Evolutionary conservation across 2,797 vertebrate species (phyloP).

Genomic region (Semaprochilodus insignis): DNA sequence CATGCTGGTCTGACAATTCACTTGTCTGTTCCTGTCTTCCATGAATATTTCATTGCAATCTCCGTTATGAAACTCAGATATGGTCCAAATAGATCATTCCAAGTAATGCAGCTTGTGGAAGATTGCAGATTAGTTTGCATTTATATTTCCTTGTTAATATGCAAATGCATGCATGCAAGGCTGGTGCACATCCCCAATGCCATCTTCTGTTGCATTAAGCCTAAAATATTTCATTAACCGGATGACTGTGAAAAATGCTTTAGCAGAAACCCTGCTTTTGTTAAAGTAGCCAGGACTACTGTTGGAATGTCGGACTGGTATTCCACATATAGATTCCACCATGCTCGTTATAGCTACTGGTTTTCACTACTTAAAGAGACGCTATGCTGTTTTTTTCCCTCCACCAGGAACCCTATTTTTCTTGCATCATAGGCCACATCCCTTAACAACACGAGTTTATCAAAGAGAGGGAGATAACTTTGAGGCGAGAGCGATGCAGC

Average conservation of each 20-base stretch:
- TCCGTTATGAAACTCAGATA: not conserved
- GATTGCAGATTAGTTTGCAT: constrained; percentile 1
- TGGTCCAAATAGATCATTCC: not conserved
- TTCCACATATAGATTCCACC: not conserved
- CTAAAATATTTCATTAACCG: not conserved
- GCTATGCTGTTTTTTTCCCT: not conserved
- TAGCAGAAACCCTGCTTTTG: not conserved
- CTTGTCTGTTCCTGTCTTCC: not conserved
- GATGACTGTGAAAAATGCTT: not conserved
- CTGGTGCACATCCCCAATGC: not conserved
- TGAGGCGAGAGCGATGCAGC: constrained; percentile 13
- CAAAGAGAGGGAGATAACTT: constrained; percentile 4
- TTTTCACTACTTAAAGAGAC: constrained; percentile 6
- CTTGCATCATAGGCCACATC: constrained; percentile 13
- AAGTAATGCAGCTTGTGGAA: not conserved
- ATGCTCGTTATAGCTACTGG: constrained; percentile 8
- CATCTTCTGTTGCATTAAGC: not conserved
- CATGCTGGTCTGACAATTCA: too few species aligned
- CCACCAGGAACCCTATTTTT: not conserved
- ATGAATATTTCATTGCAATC: not conserved
- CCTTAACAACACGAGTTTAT: not conserved
- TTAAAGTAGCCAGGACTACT: not conserved
- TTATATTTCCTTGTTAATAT: constrained; percentile 5
- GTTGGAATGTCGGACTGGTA: not conserved
- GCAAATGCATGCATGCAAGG: constrained; percentile 23